Base-by-base conservation (phyloP, 2,888 invertebrate species). In the Meteorus colon region DNA sequence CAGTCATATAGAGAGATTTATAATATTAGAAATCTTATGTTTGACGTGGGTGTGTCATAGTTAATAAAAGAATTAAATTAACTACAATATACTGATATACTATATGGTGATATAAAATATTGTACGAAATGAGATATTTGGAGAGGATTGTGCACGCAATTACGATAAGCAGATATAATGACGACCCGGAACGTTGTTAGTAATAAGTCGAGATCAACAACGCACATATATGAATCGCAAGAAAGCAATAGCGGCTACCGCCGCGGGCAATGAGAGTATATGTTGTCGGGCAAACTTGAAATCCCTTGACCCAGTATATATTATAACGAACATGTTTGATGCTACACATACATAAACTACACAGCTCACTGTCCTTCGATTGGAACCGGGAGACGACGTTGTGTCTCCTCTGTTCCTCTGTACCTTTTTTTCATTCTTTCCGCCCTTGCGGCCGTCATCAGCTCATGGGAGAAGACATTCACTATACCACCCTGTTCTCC, bases 281-380 rank as follows among this genome's bases (percentile, higher is more conserved):
- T 55, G 67, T 62, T 59, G 75, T 69, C 77, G 72, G 74, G 73
- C 77, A 80, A 77, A 80, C 76, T 77, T 78, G 79, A 80, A 79
- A 80, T 80, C 80, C 80, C 80, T 80, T 80, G 80, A 80, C 80
- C 80, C 79, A 80, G 79, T 80, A 80, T 79, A 80, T 74, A 79
- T 73, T 69, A 75, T 80, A 77, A 66, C 67, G 66, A 55, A 75
- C 72, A 72, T 72, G 63, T 72, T 62, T 34, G 31, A 48, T 72
- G 63, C 48, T 48, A 63, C 29, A 48, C 48, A 63, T 63, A 72
- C 34, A 41, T 70, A 69, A 70, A 60, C 41, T 75, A 71, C 66
- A 24, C 41, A 60, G 66, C 48, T 60, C 71, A 72, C 37, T 73
- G 76, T 76, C 76, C 76, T 76, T 76, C 76, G 68, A 73, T 76